Percentiles rank a stretch among this genome's conserved stretches.
Evolutionary conservation across 2,888 invertebrate species (phyloP).

Genomic region (Steinernema scapterisci): DNA sequence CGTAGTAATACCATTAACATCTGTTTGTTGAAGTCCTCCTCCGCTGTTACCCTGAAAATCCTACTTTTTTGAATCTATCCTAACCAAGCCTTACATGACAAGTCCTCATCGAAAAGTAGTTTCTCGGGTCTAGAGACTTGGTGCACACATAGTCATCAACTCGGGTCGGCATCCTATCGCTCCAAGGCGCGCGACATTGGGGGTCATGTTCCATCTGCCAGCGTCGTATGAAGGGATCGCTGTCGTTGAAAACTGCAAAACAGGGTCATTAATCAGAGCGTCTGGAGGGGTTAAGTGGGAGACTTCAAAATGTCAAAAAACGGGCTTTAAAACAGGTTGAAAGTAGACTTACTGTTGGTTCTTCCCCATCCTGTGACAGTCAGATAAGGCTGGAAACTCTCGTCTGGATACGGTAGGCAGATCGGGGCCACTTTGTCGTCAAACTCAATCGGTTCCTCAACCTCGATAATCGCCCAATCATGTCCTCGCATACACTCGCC

Average conservation of each 20-base stretch:
- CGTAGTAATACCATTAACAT: constrained; percentile 46
- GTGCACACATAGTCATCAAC: constrained; percentile 61
- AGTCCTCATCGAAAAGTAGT: constrained; percentile 57
- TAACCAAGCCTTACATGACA: constrained; percentile 59
- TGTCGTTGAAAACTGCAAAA: constrained; percentile 55
- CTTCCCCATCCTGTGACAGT: constrained; percentile 63
- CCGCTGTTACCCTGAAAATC: constrained; percentile 61
- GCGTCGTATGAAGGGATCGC: constrained; percentile 59
- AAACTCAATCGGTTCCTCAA: constrained; percentile 57
- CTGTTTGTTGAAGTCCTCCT: constrained; percentile 59
- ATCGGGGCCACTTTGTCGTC: constrained; percentile 54
- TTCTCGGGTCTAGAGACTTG: constrained; percentile 53
- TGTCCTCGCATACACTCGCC: constrained; percentile 56
- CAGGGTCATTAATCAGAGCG: neutral
- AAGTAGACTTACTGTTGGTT: constrained; percentile 52
- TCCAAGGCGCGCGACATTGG: constrained; percentile 56
- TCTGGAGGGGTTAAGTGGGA: no score
- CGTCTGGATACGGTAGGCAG: constrained; percentile 53
- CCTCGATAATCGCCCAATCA: constrained; percentile 65
- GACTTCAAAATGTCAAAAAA: no score
- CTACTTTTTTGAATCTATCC: neutral
- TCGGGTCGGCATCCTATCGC: constrained; percentile 56
- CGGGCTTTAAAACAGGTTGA: no score
- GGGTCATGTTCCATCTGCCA: constrained; percentile 61
- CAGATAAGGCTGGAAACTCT: constrained; percentile 42